A percentile compares a stretch with the other conserved stretches of the same genome.
Evolutionary conservation across 2,113 vertebrate genomes (phyloP).

Genomic region (Chaetura pelagica): DNA sequence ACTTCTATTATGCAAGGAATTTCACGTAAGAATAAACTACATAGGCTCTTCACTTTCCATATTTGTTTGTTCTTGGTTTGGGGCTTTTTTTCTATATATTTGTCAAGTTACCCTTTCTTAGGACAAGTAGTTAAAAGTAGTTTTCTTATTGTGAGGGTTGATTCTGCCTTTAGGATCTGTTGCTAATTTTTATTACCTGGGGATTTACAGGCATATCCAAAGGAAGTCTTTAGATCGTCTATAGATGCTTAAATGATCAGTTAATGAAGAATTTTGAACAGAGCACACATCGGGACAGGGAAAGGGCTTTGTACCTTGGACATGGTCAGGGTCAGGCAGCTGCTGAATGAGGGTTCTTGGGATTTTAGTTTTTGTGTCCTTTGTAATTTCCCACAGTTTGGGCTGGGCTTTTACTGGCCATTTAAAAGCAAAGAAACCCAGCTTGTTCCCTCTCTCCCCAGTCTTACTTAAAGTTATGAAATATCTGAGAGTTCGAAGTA

Average conservation of each 20-base stretch:
- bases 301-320: not conserved
- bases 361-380: not conserved
- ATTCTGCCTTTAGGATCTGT: not conserved
- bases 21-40: not conserved
- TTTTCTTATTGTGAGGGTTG: not conserved
- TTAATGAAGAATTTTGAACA: not conserved
- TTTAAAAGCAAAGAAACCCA: not conserved
- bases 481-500: not conserved
- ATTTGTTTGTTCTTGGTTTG: too few relatives aligned
- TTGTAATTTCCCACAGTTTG: not conserved
- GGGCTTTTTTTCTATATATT: not conserved
- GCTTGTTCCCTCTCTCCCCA: not conserved
- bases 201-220: not conserved
- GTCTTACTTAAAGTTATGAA: not conserved
- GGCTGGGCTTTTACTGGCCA: not conserved
- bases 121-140: not conserved
- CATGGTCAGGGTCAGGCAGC: not conserved
- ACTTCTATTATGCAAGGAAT: not conserved
- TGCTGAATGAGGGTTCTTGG: not conserved
- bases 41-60: not conserved
- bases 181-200: fast-evolving
- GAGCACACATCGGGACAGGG: not conserved
- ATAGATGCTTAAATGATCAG: not conserved
- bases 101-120: not conserved
- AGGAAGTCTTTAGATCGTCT: not conserved